Evolutionary conservation across 1,140 invertebrate genomes (phyloP).

Genomic region (Aphidius ervi): DNA sequence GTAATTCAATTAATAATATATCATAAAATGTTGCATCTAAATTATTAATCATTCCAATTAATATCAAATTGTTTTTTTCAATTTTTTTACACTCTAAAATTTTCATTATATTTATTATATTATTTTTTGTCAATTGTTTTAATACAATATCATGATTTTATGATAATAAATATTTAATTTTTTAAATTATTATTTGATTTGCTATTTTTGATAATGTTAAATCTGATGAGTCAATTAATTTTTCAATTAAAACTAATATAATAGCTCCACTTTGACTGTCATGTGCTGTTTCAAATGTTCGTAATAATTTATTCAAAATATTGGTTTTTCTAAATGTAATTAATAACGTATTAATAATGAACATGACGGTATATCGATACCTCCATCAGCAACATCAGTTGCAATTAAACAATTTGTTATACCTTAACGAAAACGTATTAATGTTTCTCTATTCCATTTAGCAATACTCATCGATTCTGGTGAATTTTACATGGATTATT

Average conservation of each 20-base stretch:
- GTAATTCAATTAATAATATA: constrained; percentile 78
- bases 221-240: too few species aligned
- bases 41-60: constrained; percentile 41
- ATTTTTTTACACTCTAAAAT: constrained; percentile 31
- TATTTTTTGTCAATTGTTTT: constrained; percentile 44
- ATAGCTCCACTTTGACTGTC: too few species aligned
- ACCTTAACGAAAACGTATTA: constrained; percentile 59
- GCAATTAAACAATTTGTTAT: constrained; percentile 73
- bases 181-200: constrained; percentile 51
- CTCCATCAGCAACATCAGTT: constrained; percentile 79
- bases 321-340: constrained; percentile 30
- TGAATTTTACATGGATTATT: constrained; percentile 54
- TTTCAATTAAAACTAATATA: too few species aligned
- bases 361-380: constrained; percentile 80
- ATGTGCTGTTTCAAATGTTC: too few species aligned
- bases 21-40: constrained; percentile 75
- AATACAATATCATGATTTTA: constrained; percentile 63
- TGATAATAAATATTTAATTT: constrained; percentile 50
- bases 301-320: background rate
- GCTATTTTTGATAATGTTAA: background rate
- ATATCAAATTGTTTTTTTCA: constrained; percentile 38
- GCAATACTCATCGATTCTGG: constrained; percentile 55
- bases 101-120: constrained; percentile 26
- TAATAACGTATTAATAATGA: constrained; percentile 80
- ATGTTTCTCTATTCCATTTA: constrained; percentile 60